Conservation (phyloP, 2,113 vertebrate genomes). For the Leptobrachium leishanense region DNA sequence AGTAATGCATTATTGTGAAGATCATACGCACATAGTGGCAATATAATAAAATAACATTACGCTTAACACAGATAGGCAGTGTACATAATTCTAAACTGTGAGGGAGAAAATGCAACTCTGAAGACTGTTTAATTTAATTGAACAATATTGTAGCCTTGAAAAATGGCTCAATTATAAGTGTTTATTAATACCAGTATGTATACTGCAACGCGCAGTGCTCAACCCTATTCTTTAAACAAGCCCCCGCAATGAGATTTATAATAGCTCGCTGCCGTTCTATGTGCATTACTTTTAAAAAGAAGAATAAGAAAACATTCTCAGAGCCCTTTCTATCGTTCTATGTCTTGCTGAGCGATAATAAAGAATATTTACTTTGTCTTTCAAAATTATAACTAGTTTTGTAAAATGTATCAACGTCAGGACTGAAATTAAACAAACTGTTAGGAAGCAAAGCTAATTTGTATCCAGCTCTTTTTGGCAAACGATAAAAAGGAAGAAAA, state of each 20-base stretch:
- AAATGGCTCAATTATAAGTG: conserved; percentile 47
- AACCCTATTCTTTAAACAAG: conserved; percentile 47
- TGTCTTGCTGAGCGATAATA: conserved; percentile 59
- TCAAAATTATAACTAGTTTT: conserved; percentile 57
- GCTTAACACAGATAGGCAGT: conserved; percentile 41
- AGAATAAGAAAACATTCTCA: neutral
- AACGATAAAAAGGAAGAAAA: conserved; percentile 41
- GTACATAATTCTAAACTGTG: conserved; percentile 14
- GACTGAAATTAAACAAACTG: conserved; percentile 62
- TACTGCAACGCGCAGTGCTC: conserved; percentile 26
- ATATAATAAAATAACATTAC: conserved; percentile 39
- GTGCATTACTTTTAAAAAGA: conserved; percentile 10
- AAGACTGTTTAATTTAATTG: conserved; percentile 48
- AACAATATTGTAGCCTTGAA: conserved; percentile 45
- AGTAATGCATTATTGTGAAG: conserved; percentile 9
- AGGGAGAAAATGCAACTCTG: conserved; percentile 29
- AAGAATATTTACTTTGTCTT: conserved; percentile 65
- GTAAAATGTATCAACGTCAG: conserved; percentile 48
- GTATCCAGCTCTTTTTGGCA: conserved; percentile 60
- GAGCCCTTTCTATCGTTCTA: conserved; percentile 58
- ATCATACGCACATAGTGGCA: conserved; percentile 21
- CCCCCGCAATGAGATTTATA: conserved; percentile 53
- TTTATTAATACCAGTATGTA: conserved; percentile 47
- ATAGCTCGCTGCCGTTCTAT: conserved; percentile 46
- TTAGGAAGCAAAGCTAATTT: conserved; percentile 61